These are phyloP conservation scores for Cyprinella venusta DNA, from an alignment of 2,797 vertebrate genomes.

Conservation along the genomic window DNA sequence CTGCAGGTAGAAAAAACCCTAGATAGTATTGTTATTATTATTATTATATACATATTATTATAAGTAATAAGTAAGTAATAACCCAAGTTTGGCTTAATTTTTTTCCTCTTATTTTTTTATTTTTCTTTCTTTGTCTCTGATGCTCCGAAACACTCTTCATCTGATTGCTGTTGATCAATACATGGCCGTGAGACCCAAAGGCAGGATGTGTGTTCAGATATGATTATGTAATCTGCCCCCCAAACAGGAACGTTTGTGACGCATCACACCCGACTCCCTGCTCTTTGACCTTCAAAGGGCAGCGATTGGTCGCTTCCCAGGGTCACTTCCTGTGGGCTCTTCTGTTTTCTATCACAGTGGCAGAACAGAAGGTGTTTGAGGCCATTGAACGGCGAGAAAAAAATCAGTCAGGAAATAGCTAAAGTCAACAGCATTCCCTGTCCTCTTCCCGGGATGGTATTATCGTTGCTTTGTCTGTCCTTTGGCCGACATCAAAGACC, in stretches of 20 bases:
- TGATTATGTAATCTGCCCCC: constrained; percentile 24
- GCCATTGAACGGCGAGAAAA: not conserved
- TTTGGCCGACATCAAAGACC: constrained; percentile 38
- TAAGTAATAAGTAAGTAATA: too few relatives aligned
- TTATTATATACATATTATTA: too few relatives aligned
- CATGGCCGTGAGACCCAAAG: constrained; percentile 2
- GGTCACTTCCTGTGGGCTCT: constrained; percentile 35
- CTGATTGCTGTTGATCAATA: not conserved
- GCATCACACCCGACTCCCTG: not conserved
- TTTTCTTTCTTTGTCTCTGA: not conserved
- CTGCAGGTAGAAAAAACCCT: too few relatives aligned
- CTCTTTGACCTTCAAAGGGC: constrained; percentile 16
- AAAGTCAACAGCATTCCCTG: constrained; percentile 38
- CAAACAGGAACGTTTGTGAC: constrained; percentile 19
- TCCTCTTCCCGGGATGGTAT: constrained; percentile 44
- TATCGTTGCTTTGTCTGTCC: constrained; percentile 53
- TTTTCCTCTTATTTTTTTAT: not conserved
- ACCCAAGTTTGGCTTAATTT: not conserved
- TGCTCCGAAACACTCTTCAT: not conserved
- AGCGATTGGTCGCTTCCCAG: not conserved
- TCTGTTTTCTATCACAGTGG: constrained; percentile 12
- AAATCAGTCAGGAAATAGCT: constrained; percentile 53
- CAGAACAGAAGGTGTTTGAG: constrained; percentile 23
- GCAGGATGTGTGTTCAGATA: constrained; percentile 43
- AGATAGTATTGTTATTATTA: too few relatives aligned